Evolutionary conservation across 2,113 vertebrate species (phyloP).

Genomic region (Nicator chloris): DNA sequence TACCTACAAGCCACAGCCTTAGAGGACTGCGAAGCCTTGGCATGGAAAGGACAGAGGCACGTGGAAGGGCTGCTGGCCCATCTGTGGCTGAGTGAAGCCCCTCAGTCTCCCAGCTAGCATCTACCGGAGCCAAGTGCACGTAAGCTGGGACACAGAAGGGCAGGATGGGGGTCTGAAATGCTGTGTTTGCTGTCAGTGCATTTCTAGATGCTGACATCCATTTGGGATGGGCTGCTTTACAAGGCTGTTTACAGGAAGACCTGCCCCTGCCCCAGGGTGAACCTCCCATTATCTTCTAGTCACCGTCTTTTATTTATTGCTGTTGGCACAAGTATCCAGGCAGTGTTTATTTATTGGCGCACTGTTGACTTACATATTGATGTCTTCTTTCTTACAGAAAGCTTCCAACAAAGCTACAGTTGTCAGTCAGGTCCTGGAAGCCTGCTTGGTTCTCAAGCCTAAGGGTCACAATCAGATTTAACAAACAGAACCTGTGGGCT

Average conservation of each 20-base stretch:
- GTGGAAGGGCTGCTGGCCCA: background rate
- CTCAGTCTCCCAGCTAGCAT: background rate
- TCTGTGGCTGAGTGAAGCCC: background rate
- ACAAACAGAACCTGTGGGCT: background rate
- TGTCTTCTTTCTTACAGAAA: background rate
- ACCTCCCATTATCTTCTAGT: background rate
- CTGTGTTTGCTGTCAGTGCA: background rate
- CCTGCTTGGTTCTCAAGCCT: background rate
- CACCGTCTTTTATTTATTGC: background rate
- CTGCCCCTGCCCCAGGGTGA: background rate
- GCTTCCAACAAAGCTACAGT: background rate
- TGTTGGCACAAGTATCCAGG: background rate
- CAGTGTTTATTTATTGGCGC: background rate
- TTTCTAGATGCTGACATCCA: background rate
- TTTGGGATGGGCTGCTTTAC: background rate
- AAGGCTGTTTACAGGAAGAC: background rate
- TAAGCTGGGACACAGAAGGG: background rate
- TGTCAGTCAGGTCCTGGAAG: background rate
- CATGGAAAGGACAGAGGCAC: fast-evolving
- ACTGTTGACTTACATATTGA: background rate
- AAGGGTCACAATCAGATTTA: background rate
- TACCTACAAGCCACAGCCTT: background rate
- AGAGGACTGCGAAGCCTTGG: background rate
- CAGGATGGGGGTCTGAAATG: background rate
- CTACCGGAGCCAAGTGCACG: fast-evolving